Evolutionary conservation across 2,888 invertebrate genomes (phyloP).

Genomic region (Cosmopolites sordidus): DNA sequence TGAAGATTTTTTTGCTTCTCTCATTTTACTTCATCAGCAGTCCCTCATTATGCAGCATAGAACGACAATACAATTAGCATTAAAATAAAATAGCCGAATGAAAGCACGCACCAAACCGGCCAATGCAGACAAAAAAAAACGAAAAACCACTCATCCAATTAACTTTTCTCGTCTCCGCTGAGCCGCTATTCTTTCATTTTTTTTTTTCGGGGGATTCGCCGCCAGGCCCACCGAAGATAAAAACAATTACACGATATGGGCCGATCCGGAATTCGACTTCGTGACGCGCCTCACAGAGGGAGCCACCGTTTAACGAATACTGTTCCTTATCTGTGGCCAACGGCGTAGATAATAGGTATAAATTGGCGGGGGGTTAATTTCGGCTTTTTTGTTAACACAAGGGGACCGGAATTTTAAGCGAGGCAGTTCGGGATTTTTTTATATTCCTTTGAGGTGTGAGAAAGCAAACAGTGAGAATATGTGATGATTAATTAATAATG

Average conservation of each 20-base stretch:
- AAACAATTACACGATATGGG: conserved; percentile 23
- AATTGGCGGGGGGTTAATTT: conserved; percentile 19
- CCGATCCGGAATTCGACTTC: conserved; percentile 14
- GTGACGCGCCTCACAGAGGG: too few relatives aligned
- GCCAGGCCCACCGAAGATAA: conserved; percentile 16
- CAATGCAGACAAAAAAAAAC: conserved; percentile 1
- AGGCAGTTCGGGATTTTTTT: too few relatives aligned
- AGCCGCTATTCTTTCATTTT: conserved; percentile 13
- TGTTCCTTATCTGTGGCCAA: conserved; percentile 20
- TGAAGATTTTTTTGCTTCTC: too few relatives aligned
- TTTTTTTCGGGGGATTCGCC: conserved; percentile 8
- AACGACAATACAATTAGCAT: conserved; percentile 19
- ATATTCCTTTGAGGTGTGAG: too few relatives aligned
- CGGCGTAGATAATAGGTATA: conserved; percentile 23
- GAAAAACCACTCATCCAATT: conserved; percentile 21
- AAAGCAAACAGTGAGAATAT: too few relatives aligned
- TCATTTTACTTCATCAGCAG: too few relatives aligned
- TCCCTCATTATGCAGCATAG: conserved; percentile 12
- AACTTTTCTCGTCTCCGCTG: conserved; percentile 10
- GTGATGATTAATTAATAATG: too few relatives aligned
- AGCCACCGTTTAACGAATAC: not conserved
- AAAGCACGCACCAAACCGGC: conserved; percentile 14
- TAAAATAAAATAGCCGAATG: conserved; percentile 9
- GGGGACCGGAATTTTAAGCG: too few relatives aligned
- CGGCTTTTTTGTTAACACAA: conserved; percentile 7